Evolutionary conservation across 2,888 invertebrate genomes (phyloP).

Genomic region (Epistrophella euchroma): DNA sequence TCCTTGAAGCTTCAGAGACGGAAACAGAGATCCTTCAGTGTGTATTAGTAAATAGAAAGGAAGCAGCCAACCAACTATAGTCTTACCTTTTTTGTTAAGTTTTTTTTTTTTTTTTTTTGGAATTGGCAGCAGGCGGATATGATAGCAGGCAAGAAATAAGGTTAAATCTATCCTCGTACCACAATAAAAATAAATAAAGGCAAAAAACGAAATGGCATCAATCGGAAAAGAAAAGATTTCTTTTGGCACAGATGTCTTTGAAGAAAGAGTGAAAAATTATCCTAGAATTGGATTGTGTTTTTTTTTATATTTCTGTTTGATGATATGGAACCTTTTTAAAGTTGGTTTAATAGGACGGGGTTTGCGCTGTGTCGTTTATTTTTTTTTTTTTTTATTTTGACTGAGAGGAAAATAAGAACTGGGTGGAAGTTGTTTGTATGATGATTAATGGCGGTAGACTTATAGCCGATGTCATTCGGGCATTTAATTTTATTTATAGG

Average conservation of each 20-base stretch:
- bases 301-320: constrained; percentile 19
- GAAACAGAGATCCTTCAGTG: constrained; percentile 47
- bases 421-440: constrained; percentile 52
- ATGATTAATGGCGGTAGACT: constrained; percentile 58
- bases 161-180: constrained; percentile 60
- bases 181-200: constrained; percentile 66
- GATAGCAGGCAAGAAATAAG: constrained; percentile 49
- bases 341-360: constrained; percentile 10
- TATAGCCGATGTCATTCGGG: constrained; percentile 48
- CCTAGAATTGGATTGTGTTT: constrained; percentile 43
- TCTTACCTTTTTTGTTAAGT: not conserved
- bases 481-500: constrained; percentile 54
- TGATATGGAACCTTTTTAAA: constrained; percentile 41
- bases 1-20: constrained; percentile 64
- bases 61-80: constrained; percentile 52
- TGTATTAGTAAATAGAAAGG: constrained; percentile 49
- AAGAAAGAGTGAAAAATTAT: constrained; percentile 69
- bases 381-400: not conserved
- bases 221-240: constrained; percentile 65
- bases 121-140: constrained; percentile 41
- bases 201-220: constrained; percentile 67
- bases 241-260: constrained; percentile 69
- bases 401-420: not conserved
- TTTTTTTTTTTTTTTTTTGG: constrained; percentile 26
- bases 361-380: not conserved